Conservation (phyloP, 2,113 vertebrate genomes). For the Phalacrocorax pelagicus region DNA sequence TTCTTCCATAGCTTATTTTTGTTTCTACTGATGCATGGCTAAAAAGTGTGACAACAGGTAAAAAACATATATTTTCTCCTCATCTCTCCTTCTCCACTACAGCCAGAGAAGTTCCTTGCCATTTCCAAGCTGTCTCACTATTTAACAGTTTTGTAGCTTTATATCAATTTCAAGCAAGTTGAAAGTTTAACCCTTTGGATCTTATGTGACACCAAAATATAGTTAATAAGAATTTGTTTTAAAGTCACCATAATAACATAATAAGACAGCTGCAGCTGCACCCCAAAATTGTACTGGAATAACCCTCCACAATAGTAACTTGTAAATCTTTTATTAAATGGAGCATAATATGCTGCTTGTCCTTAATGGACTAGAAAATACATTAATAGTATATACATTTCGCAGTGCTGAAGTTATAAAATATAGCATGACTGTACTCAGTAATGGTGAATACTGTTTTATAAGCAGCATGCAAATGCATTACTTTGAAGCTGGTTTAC, state of each 20-base stretch:
- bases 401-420: not conserved
- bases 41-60: not conserved
- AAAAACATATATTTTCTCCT: not conserved
- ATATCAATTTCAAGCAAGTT: not conserved
- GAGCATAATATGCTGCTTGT: not conserved
- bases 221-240: not conserved
- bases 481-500: not conserved
- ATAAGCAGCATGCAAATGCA: not conserved
- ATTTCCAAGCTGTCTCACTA: not conserved
- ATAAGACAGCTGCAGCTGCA: not conserved
- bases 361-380: slow-evolving; percentile 3
- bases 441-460: not conserved
- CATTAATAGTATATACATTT: not conserved
- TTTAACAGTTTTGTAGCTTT: not conserved
- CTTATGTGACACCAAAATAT: not conserved
- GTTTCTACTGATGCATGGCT: not conserved
- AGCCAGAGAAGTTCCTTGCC: not conserved
- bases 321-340: not conserved
- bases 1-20: not conserved
- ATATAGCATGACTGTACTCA: not conserved
- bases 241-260: not conserved
- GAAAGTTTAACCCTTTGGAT: not conserved
- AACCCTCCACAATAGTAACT: not conserved
- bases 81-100: not conserved
- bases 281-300: not conserved